These are phyloP conservation scores for Eulemur rubriventer DNA, from an alignment of 2,797 vertebrate species.

Conservation along the genomic window DNA sequence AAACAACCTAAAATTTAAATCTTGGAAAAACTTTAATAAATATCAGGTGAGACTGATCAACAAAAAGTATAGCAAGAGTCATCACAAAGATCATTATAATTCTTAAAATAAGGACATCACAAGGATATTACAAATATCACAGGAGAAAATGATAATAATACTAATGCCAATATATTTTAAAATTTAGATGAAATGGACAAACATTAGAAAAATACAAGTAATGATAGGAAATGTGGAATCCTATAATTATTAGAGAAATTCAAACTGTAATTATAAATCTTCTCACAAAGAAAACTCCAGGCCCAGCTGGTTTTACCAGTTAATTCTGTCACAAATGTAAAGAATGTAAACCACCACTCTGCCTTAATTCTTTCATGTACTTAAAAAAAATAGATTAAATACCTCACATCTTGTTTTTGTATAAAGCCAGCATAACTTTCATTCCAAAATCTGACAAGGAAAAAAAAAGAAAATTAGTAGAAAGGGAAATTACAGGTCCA, in stretches of 20 bases:
- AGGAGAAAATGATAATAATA: not conserved
- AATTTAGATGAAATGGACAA: constrained; percentile 53
- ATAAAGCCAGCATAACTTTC: not conserved
- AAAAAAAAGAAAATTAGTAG: constrained; percentile 13
- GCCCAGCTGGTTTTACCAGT: constrained; percentile 39
- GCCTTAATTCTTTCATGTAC: not conserved
- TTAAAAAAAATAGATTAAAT: constrained; percentile 12
- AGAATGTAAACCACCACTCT: not conserved
- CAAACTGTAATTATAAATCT: constrained; percentile 67
- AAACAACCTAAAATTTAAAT: not conserved
- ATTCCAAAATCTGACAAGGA: not conserved
- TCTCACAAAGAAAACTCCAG: constrained; percentile 33
- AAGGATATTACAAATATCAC: not conserved
- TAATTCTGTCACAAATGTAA: constrained; percentile 48
- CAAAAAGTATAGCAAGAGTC: not conserved
- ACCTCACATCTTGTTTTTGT: not conserved
- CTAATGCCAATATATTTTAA: not conserved
- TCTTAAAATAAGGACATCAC: not conserved
- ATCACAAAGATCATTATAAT: not conserved
- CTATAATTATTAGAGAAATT: constrained; percentile 63
- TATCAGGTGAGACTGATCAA: not conserved
- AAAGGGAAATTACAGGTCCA: constrained; percentile 47
- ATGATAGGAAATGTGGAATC: constrained; percentile 37
- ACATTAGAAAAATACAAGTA: constrained; percentile 32
- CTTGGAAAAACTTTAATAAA: not conserved